Conservation (phyloP, 2,888 invertebrate species). For the Drosophila hawaiiensis region DNA sequence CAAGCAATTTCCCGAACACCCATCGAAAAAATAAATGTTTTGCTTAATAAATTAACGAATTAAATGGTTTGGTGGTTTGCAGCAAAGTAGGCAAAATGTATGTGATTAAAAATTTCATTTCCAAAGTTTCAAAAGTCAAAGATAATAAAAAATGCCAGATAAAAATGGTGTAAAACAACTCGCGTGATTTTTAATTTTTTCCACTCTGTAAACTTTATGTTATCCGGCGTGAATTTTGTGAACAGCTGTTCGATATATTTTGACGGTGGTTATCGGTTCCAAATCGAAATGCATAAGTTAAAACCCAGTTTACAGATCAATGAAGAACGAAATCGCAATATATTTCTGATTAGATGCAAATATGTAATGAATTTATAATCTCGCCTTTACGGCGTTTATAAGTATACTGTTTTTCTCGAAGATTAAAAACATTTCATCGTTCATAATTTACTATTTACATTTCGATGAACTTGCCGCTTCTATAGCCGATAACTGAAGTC, state of each 20-base stretch:
- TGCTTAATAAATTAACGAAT: neutral
- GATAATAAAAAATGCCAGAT: too few species aligned
- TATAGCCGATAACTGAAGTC: neutral
- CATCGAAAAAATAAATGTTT: neutral
- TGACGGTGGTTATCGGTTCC: too few species aligned
- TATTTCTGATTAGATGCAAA: neutral
- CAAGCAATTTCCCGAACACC: neutral
- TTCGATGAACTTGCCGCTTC: neutral
- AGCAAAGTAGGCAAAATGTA: too few species aligned
- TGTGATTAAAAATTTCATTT: too few species aligned
- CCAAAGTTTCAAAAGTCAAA: too few species aligned
- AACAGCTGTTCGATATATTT: too few species aligned
- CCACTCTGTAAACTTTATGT: too few species aligned
- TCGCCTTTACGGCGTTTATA: neutral
- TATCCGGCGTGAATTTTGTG: too few species aligned
- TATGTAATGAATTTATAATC: neutral
- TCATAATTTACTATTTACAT: neutral
- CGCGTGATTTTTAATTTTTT: too few species aligned
- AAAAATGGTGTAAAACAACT: too few species aligned
- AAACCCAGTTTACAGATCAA: neutral
- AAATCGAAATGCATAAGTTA: too few species aligned
- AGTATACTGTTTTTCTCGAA: neutral
- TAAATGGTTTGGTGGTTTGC: too few species aligned
- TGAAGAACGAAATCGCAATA: neutral
- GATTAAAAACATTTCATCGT: neutral